A percentile compares a stretch with the other conserved stretches of the same genome.
Evolutionary conservation across 2,113 vertebrate species (phyloP).

Genomic region (Megaceryle maxima): DNA sequence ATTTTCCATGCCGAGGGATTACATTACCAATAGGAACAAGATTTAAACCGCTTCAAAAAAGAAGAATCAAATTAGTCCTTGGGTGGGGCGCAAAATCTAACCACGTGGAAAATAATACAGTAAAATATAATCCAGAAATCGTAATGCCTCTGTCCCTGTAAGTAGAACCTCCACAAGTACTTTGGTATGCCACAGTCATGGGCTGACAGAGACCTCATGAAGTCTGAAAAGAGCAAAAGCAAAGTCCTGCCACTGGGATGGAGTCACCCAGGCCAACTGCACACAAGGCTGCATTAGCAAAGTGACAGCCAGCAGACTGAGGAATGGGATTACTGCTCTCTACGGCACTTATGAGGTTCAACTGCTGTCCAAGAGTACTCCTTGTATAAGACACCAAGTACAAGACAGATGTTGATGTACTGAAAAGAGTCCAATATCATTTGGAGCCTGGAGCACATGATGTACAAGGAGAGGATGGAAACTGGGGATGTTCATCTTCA

Average conservation of each 20-base stretch:
- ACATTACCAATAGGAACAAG: not conserved
- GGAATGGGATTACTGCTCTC: not conserved
- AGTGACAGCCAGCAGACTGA: not conserved
- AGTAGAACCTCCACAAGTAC: not conserved
- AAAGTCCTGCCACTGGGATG: not conserved
- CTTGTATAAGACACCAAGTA: not conserved
- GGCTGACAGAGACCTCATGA: not conserved
- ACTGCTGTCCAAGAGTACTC: not conserved
- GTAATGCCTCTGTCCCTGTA: not conserved
- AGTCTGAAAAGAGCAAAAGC: no score
- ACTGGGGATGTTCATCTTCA: not conserved
- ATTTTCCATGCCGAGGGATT: conserved; percentile 4
- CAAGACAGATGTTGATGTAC: not conserved
- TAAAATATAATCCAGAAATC: not conserved
- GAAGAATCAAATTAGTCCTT: not conserved
- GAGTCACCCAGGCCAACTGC: not conserved
- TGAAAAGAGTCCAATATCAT: not conserved
- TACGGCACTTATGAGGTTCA: not conserved
- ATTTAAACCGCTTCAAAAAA: not conserved
- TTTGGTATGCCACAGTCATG: not conserved
- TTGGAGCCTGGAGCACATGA: not conserved
- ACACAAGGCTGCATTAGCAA: not conserved
- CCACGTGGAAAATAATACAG: not conserved
- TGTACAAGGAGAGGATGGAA: not conserved
- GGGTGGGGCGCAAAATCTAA: no score